Evolutionary conservation across 2,888 invertebrate species (phyloP).

Genomic region (Mantis religiosa): DNA sequence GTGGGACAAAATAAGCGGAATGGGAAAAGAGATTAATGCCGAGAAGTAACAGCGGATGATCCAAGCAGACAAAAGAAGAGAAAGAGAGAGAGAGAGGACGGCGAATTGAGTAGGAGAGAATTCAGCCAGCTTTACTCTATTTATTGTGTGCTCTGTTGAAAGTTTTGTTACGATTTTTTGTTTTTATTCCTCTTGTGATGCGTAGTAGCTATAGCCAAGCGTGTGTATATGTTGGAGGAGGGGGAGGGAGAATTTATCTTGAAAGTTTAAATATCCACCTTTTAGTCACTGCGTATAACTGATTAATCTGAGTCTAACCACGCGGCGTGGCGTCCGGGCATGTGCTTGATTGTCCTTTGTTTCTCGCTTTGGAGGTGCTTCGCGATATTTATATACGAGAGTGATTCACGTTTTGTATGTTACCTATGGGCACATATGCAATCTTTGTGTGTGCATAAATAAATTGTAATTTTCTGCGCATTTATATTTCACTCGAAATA

Average conservation of each 20-base stretch:
- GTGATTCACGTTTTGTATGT: background rate
- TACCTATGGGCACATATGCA: no score
- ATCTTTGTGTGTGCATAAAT: no score
- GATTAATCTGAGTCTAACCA: background rate
- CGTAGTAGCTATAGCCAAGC: background rate
- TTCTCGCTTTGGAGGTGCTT: background rate
- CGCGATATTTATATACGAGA: background rate
- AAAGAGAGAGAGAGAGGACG: background rate
- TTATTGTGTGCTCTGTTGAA: slow-evolving; percentile 1
- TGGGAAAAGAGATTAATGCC: background rate
- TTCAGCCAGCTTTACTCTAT: slow-evolving; percentile 1
- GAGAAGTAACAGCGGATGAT: background rate
- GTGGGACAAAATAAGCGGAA: background rate
- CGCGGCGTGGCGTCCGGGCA: background rate
- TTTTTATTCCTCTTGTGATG: background rate
- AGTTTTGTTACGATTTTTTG: background rate
- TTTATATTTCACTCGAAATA: no score
- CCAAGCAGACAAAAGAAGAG: background rate
- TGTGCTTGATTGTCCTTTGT: background rate
- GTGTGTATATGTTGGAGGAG: background rate
- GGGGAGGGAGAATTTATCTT: background rate
- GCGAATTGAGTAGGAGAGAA: background rate
- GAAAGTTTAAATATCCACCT: background rate
- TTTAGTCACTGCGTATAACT: background rate
- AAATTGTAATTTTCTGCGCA: no score